phyloP scores from a whole-genome alignment of 1,140 invertebrate species.

The Geopemphigus sp. region DNA sequence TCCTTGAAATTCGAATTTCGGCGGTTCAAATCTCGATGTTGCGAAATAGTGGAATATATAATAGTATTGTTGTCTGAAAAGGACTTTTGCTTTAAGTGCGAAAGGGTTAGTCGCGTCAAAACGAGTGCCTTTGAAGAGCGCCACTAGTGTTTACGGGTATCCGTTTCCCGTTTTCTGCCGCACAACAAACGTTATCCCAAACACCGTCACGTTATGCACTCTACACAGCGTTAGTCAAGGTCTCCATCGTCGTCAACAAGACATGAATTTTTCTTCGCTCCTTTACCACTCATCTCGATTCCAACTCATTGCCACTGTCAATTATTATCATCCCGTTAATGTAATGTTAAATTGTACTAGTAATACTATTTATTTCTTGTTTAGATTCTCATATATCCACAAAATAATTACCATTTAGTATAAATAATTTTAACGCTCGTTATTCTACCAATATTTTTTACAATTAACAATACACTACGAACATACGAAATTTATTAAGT shows the following conservation, averaged over 20 bases:
- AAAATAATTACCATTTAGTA: too few relatives aligned
- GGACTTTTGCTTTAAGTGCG: not conserved
- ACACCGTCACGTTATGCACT: not conserved
- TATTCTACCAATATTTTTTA: too few relatives aligned
- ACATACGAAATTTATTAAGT: too few relatives aligned
- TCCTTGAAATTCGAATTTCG: too few relatives aligned
- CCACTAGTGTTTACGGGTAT: constrained; percentile 1
- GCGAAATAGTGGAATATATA: not conserved
- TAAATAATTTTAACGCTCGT: too few relatives aligned
- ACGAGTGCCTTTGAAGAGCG: constrained; percentile 9
- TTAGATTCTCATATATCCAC: too few relatives aligned
- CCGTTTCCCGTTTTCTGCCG: not conserved
- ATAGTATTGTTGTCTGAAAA: not conserved
- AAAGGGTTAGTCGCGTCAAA: not conserved
- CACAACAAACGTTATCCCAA: not conserved
- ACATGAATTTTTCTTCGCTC: not conserved
- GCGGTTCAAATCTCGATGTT: too few relatives aligned
- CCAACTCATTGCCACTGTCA: not conserved
- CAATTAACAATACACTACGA: too few relatives aligned
- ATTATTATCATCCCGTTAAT: not conserved
- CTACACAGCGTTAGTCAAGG: too few relatives aligned
- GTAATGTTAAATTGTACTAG: not conserved
- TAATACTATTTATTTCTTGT: too few relatives aligned
- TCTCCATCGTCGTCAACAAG: not conserved
- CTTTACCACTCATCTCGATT: not conserved